phyloP scores from a whole-genome alignment of 2,888 invertebrate species.

The Cosmorhoe ocellata region DNA sequence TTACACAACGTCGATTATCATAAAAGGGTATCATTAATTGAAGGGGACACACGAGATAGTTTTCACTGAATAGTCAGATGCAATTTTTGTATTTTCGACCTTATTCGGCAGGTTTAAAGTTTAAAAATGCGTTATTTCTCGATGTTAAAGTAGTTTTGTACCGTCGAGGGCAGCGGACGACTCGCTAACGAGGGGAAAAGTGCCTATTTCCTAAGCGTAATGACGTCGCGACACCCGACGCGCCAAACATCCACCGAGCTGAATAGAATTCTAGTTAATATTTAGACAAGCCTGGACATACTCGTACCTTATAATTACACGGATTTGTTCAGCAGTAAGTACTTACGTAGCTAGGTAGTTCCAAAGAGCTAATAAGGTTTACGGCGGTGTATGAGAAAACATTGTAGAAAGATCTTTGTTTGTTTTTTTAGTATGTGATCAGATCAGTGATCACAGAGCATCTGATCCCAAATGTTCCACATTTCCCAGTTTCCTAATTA shows the following conservation, averaged over 20 bases:
- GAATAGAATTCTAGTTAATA: slow-evolving; percentile 48
- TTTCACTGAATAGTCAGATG: slow-evolving; percentile 35
- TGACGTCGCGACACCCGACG: slow-evolving; percentile 70
- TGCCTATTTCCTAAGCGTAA: slow-evolving; percentile 81
- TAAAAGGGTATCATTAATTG: slow-evolving; percentile 43
- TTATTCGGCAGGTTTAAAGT: slow-evolving; percentile 17
- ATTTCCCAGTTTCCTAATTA: slow-evolving; percentile 3
- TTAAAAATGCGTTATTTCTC: slow-evolving; percentile 22
- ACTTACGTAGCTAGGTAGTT: too few relatives aligned
- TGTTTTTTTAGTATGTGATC: too few relatives aligned
- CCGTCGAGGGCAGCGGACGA: slow-evolving; percentile 58
- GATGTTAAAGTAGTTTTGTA: slow-evolving; percentile 41
- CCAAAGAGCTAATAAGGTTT: slow-evolving; percentile 30
- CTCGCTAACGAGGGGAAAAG: slow-evolving; percentile 80
- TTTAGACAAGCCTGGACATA: slow-evolving; percentile 38
- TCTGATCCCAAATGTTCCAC: not conserved
- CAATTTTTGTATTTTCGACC: slow-evolving; percentile 10
- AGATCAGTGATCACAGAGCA: slow-evolving; percentile 15
- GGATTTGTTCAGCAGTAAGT: slow-evolving; percentile 7
- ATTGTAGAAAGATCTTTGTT: slow-evolving; percentile 19
- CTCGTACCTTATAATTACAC: slow-evolving; percentile 10
- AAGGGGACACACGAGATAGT: slow-evolving; percentile 43
- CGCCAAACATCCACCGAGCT: slow-evolving; percentile 41
- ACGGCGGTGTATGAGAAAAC: slow-evolving; percentile 25
- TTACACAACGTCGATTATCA: slow-evolving; percentile 23